Percentiles rank a stretch among this genome's conserved stretches.
Conservation (phyloP, 2,113 vertebrate genomes). For the Nothocercus nigrocapillus region DNA sequence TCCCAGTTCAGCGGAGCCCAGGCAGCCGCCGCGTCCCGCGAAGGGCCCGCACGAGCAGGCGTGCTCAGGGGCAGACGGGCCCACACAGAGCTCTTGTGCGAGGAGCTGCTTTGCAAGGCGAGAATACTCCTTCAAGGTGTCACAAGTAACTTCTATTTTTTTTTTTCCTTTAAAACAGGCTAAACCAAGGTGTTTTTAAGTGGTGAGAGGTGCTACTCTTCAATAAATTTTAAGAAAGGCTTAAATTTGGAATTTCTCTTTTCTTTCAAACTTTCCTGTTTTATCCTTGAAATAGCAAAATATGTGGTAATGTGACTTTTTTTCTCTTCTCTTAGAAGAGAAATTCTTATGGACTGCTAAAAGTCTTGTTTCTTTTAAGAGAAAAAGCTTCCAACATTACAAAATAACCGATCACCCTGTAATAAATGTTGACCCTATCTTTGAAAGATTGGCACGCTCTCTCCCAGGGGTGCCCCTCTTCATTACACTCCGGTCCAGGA, state of each 20-base stretch:
- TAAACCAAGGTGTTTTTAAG: not conserved
- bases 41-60: too few species aligned
- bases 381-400: not conserved
- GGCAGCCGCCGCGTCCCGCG: not conserved
- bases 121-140: not conserved
- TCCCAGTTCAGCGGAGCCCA: not conserved
- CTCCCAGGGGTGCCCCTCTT: not conserved
- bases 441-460: not conserved
- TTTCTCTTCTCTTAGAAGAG: not conserved
- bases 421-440: not conserved
- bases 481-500: fast-evolving
- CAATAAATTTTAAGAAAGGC: not conserved
- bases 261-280: not conserved
- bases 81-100: not conserved
- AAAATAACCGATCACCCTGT: not conserved
- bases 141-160: not conserved
- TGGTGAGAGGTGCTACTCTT: not conserved
- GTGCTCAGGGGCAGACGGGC: not conserved
- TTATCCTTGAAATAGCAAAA: not conserved
- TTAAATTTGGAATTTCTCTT: not conserved
- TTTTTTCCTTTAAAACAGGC: not conserved
- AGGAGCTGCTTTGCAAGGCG: not conserved
- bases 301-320: not conserved
- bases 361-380: not conserved
- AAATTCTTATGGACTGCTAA: not conserved